These are phyloP conservation scores for Euproctis similis DNA, from an alignment of 2,888 invertebrate species.

Conservation along the genomic window DNA sequence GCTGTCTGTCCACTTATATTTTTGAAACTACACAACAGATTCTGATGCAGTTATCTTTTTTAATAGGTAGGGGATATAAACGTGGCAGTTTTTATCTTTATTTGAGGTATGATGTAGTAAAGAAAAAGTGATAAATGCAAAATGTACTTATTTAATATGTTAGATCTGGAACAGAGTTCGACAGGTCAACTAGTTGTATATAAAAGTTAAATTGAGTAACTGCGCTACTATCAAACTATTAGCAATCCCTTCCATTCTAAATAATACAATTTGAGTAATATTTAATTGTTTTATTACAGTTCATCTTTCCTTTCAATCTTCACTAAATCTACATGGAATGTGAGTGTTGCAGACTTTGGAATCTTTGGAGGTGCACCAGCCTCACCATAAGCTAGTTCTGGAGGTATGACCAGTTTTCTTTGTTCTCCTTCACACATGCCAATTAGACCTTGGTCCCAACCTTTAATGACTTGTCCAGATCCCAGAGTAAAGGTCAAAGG, in stretches of 20 bases:
- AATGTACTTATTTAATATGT: too few species aligned
- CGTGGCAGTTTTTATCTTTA: too few species aligned
- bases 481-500: conserved; percentile 89
- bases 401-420: conserved; percentile 88
- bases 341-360: conserved; percentile 85
- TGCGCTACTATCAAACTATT: not conserved
- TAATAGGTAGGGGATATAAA: too few species aligned
- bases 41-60: too few species aligned
- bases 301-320: conserved; percentile 82
- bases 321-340: conserved; percentile 87
- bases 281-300: conserved; percentile 38
- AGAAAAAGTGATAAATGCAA: too few species aligned
- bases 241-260: too few species aligned
- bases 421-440: conserved; percentile 94
- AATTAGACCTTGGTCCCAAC: conserved; percentile 92
- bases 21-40: too few species aligned
- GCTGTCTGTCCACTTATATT: too few species aligned
- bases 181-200: too few species aligned
- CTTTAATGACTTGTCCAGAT: conserved; percentile 90
- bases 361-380: conserved; percentile 89
- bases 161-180: too few species aligned
- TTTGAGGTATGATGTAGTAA: not conserved
- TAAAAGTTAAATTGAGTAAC: too few species aligned
- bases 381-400: conserved; percentile 89
- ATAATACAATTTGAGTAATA: not conserved